Evolutionary conservation across 1,140 invertebrate species (phyloP), one percentile per base, ranked within the genome.

Genomic region (Drosophila novamexicana): DNA sequence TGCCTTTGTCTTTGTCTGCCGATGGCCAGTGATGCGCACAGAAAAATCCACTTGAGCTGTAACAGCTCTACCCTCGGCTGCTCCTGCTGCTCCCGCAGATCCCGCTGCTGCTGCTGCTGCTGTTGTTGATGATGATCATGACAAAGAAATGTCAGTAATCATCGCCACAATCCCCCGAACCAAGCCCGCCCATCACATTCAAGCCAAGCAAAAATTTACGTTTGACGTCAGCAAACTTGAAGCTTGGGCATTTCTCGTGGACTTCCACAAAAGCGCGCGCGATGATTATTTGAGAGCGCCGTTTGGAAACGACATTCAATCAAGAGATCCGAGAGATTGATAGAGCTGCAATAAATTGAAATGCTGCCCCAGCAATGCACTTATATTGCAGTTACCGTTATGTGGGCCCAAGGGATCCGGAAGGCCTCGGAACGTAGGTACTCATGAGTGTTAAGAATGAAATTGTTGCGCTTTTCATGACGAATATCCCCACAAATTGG

Each of bases 121-220:
- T 10, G 2, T 5, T 63, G 22, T 36, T 50, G 42, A 37, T 57
- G 52, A 40, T 61, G 57, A 77, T 84, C 70, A 77, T 75, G 70
- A 86, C 82, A 85, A 81, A 86, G 81, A 85, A 81, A 75, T 81
- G 73, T 61, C 73, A 70, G 81, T 78, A 63, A 80, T 72, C 18
- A 40, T 42, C 54, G 9, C 32, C 42, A 49, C 34, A 10, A 7
- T 39, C 18, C 40, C 54, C 39, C 37, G 29, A 34, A 36, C 40
- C 22, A 36, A 12, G 12, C 44, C 14, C 47, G 49, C 39, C 18
- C 36, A 47, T 18, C 29, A 4, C 40, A 8, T 18, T 7, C 9
- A 10, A 47, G 9, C 53, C n/a, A 56, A 42, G 40, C 14, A 22
- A 56, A 18, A 53, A 67, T 50, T 56, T 62, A 66, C 71, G 64